phyloP scores from a whole-genome alignment of 2,888 invertebrate species.

The Catocala nupta region DNA sequence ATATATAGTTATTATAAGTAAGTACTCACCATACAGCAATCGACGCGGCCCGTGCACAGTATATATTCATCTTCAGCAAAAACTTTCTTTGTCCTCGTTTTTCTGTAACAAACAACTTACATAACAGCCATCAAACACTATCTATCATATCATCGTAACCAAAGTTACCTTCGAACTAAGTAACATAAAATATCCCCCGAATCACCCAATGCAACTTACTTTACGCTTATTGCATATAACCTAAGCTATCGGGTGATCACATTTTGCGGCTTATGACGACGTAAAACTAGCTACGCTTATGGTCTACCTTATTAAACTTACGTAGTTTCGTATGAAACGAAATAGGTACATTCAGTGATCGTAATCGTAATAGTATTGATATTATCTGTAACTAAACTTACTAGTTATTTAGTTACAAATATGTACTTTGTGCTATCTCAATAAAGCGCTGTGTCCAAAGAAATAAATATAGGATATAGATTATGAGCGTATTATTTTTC shows the following conservation, averaged over 20 bases:
- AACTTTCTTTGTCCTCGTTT: too few relatives aligned
- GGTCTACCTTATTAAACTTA: slow-evolving; percentile 47
- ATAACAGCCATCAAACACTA: slow-evolving; percentile 1
- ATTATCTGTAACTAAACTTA: background rate
- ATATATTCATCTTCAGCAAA: too few relatives aligned
- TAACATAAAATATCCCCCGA: slow-evolving; percentile 29
- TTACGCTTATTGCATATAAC: slow-evolving; percentile 45
- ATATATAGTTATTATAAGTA: too few relatives aligned
- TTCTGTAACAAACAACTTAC: background rate
- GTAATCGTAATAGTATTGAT: slow-evolving; percentile 6
- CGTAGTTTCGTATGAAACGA: slow-evolving; percentile 31
- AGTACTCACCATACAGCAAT: too few relatives aligned
- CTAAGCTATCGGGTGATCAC: slow-evolving; percentile 39
- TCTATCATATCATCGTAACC: slow-evolving; percentile 2
- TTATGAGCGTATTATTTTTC: too few relatives aligned
- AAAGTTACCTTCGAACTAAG: slow-evolving; percentile 19
- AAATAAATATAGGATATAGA: too few relatives aligned
- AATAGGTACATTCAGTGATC: slow-evolving; percentile 10
- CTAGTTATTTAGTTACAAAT: background rate
- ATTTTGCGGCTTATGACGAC: slow-evolving; percentile 35
- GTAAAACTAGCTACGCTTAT: slow-evolving; percentile 44
- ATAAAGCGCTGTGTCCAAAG: too few relatives aligned
- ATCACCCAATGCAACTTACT: slow-evolving; percentile 42
- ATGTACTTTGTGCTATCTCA: too few relatives aligned
- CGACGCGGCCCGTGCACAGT: too few relatives aligned